phyloP scores from a whole-genome alignment of 2,113 vertebrate species.

The Scophthalmus maximus region DNA sequence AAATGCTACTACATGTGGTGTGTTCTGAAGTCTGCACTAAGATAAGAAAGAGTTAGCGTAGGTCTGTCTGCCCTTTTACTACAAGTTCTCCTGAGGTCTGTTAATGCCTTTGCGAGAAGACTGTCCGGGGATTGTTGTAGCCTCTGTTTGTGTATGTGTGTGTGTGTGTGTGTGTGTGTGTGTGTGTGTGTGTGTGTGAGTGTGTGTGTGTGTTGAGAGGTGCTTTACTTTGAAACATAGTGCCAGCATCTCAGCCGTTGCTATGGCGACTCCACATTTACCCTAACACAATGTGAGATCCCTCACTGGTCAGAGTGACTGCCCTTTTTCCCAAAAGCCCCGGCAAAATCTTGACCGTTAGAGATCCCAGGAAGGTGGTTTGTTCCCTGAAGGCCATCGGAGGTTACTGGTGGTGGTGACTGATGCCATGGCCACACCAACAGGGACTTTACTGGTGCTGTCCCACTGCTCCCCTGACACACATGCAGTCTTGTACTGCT shows the following conservation, averaged over 20 bases:
- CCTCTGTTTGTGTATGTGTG: conserved; percentile 4
- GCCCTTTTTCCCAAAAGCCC: conserved; percentile 23
- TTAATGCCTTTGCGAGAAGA: too few species aligned
- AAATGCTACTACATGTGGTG: too few species aligned
- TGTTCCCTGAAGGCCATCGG: conserved; percentile 28
- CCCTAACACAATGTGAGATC: conserved; percentile 59
- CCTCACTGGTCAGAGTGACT: conserved; percentile 53
- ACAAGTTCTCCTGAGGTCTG: conserved; percentile 25
- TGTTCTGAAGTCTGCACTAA: neutral
- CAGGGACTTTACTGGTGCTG: conserved; percentile 6
- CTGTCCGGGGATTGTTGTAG: conserved; percentile 47
- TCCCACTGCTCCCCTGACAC: conserved; percentile 40
- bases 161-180: conserved; percentile 12
- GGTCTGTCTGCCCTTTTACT: neutral
- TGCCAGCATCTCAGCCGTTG: conserved; percentile 71
- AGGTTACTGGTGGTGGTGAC: conserved; percentile 43
- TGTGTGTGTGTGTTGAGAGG: conserved; percentile 26
- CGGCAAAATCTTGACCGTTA: conserved; percentile 47
- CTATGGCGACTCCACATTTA: conserved; percentile 76
- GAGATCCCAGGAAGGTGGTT: conserved; percentile 39
- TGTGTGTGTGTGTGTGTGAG: conserved; percentile 9
- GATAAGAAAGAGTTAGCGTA: neutral
- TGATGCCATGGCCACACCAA: conserved; percentile 31
- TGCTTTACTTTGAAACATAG: conserved; percentile 48
- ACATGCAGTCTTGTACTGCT: conserved; percentile 8